Percentiles rank a stretch among this genome's conserved stretches.
These are phyloP conservation scores for Burhinus bistriatus DNA, from an alignment of 2,113 vertebrate genomes.

Conservation along the genomic window DNA sequence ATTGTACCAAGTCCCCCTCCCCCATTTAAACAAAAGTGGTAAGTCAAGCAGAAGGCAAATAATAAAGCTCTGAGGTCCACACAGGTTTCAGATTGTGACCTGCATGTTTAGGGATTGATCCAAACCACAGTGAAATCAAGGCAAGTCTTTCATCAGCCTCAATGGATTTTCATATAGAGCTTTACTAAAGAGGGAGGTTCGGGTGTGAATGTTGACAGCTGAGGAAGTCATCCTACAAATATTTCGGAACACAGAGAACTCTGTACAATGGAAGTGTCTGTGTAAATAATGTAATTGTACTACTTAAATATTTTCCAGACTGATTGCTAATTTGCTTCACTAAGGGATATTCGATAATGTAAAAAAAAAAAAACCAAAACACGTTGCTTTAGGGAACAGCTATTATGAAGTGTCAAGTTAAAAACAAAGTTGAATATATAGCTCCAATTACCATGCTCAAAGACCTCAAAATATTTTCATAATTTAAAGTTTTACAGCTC, in stretches of 20 bases:
- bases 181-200: background rate
- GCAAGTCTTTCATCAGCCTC: background rate
- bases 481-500: conserved; percentile 41
- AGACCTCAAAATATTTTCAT: conserved; percentile 52
- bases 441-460: conserved; percentile 37
- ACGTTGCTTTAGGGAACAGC: conserved; percentile 18
- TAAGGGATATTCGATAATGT: conserved; percentile 17
- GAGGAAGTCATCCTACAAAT: background rate
- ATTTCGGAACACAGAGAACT: background rate
- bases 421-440: conserved; percentile 56
- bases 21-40: background rate
- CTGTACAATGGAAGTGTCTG: conserved; percentile 12
- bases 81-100: background rate
- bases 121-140: conserved; percentile 7
- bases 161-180: conserved; percentile 10
- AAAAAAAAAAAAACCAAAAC: background rate
- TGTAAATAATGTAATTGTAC: conserved; percentile 41
- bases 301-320: conserved; percentile 43
- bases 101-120: conserved; percentile 4
- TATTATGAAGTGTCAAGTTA: conserved; percentile 37
- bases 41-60: conserved; percentile 3
- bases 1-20: background rate
- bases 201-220: background rate
- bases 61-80: background rate
- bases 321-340: conserved; percentile 5